These are phyloP conservation scores for Ptycholaimellus sp. DNA, from an alignment of 2,888 invertebrate species.

Conservation along the genomic window DNA sequence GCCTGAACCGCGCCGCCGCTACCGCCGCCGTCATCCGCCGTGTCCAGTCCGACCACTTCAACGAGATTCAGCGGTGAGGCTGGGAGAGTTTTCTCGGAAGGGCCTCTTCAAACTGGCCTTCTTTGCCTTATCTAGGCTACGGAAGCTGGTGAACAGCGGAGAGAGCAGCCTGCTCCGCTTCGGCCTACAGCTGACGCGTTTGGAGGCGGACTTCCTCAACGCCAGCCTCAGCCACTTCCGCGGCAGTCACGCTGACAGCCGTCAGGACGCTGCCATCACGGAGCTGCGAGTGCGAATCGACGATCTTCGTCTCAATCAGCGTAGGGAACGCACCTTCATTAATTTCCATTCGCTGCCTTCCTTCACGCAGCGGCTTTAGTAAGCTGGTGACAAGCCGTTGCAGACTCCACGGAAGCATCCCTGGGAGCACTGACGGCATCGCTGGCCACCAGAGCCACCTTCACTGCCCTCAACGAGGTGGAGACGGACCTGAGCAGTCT, in stretches of 20 bases:
- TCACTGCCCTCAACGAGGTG: too few relatives aligned
- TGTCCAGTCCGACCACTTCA: conserved; percentile 5
- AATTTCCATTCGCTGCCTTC: too few relatives aligned
- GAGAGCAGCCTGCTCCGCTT: conserved; percentile 1
- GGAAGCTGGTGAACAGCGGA: neutral
- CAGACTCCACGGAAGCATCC: too few relatives aligned
- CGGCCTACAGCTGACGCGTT: conserved; percentile 4
- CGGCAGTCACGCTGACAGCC: neutral
- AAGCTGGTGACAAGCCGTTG: too few relatives aligned
- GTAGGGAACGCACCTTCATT: neutral
- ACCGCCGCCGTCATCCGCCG: conserved; percentile 3
- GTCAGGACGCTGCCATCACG: conserved; percentile 3
- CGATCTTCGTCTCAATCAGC: neutral
- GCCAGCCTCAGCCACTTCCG: conserved; percentile 1
- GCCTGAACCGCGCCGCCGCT: neutral
- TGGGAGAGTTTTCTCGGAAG: too few relatives aligned
- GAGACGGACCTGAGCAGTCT: too few relatives aligned
- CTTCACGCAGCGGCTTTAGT: too few relatives aligned
- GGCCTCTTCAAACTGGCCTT: too few relatives aligned
- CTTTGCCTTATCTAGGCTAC: too few relatives aligned
- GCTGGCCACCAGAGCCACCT: too few relatives aligned
- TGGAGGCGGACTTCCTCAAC: conserved; percentile 6
- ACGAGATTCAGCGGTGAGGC: neutral
- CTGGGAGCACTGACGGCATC: too few relatives aligned
- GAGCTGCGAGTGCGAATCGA: neutral